A percentile compares a stretch with the other conserved stretches of the same genome.
These are phyloP conservation scores for Pithys albifrons DNA, from an alignment of 2,113 vertebrate species.

Conservation along the genomic window DNA sequence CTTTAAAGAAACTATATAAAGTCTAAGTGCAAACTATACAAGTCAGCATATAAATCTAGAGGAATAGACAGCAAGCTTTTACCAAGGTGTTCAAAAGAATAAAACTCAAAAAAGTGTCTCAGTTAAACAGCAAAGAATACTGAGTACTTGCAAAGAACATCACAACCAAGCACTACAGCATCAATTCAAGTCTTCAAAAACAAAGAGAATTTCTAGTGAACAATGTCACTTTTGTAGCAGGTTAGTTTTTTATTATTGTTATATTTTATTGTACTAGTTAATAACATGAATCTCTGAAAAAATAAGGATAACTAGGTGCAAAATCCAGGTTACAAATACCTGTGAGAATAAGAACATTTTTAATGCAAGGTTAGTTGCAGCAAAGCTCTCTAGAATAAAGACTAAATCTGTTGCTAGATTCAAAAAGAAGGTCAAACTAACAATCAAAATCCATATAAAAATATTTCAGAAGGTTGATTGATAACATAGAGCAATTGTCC, in stretches of 20 bases:
- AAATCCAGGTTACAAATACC: constrained; percentile 2
- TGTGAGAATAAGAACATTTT: background rate
- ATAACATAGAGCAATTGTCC: background rate
- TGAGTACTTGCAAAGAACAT: background rate
- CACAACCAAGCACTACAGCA: background rate
- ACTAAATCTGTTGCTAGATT: background rate
- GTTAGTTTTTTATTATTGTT: background rate
- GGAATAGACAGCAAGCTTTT: background rate
- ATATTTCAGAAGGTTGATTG: background rate
- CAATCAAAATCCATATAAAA: background rate
- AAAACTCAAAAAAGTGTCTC: constrained; percentile 7
- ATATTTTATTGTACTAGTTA: background rate
- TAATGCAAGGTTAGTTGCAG: background rate
- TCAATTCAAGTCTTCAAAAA: constrained; percentile 3
- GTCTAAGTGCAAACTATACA: background rate
- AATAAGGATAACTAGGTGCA: background rate
- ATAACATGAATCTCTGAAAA: background rate
- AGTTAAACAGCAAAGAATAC: constrained; percentile 34
- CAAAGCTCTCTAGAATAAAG: background rate
- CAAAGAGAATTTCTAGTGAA: constrained; percentile 48
- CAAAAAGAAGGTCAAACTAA: background rate
- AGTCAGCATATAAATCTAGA: background rate
- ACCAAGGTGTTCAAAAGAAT: constrained; percentile 21
- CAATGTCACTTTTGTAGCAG: background rate
- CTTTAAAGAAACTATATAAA: background rate